Evolutionary conservation across 2,113 vertebrate genomes (phyloP), one percentile per base, ranked within the genome.

Genomic region (Lates calcarifer): DNA sequence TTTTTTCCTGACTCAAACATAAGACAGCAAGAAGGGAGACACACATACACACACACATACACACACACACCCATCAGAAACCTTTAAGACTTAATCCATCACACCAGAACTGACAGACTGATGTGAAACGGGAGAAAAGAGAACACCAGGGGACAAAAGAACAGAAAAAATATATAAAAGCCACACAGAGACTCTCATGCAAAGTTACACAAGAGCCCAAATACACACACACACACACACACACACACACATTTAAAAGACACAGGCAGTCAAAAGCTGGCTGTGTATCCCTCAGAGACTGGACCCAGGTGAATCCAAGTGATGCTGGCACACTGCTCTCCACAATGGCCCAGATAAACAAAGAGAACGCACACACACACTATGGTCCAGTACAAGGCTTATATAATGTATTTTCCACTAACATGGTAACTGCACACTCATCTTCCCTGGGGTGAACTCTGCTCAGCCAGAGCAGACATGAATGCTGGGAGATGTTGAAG

Each of bases 381-480:
- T 45, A 47, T 41, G 68, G 76, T 85, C 83, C 71, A 83, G 77
- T 26, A 61, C 79, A 69, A 55, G 26, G 69, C 75, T 93, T 94
- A 92, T 85, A 86, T 93, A 92, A 93, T 87, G 53, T 82, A 79
- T 92, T 91, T 92, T 87, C 89, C 86, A 78, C 87, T 73, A 83
- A 90, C 90, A 89, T 88, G 75, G 87, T 89, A 86, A 86, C 90
- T 84, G 79, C 90, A 86, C 90, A 87, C 91, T 90, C 90, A 89
- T 91, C 80, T 75, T 87, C 84, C 93, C 90, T 20, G 79, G 58
- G 81, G 89, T 83, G 79, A 88, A 81, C 82, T 86, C 69, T 29
- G 66, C 84, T 92, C 91, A 89, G 90, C 91, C 87, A 87, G 79
- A 81, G 86, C 53, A 13, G 85, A 84, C 82, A 77, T 81, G 82